A percentile compares a stretch with the other conserved stretches of the same genome.
phyloP scores from a whole-genome alignment of 2,113 vertebrate genomes.

The Dromas ardeola region DNA sequence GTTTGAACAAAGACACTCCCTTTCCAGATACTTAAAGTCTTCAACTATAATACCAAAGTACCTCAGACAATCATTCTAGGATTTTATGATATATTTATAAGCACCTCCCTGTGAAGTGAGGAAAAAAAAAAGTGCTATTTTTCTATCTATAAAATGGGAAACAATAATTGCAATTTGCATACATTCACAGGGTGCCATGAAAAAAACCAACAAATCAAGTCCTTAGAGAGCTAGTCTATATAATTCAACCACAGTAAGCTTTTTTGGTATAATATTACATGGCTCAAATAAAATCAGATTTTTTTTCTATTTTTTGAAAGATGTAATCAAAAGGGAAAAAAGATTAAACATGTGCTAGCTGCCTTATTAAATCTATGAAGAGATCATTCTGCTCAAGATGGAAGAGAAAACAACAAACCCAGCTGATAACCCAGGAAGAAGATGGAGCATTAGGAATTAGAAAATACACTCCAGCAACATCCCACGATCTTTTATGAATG shows the following conservation, averaged over 20 bases:
- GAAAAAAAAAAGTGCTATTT: background rate
- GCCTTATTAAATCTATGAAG: constrained; percentile 33
- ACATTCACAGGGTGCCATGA: background rate
- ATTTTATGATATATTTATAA: background rate
- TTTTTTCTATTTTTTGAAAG: background rate
- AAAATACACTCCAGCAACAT: background rate
- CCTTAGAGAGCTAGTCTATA: background rate
- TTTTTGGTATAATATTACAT: background rate
- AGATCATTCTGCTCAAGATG: constrained; percentile 28
- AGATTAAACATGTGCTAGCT: constrained; percentile 22
- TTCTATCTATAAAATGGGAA: background rate
- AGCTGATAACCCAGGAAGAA: constrained; percentile 3
- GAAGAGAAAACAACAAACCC: constrained; percentile 16
- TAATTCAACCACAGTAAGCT: background rate
- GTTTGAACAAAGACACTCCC: constrained; percentile 3
- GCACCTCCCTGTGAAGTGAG: background rate
- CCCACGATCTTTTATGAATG: background rate
- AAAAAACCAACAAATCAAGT: background rate
- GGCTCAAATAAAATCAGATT: background rate
- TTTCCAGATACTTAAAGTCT: background rate
- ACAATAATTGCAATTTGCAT: background rate
- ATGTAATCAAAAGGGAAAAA: constrained; percentile 28
- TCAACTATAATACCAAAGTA: background rate
- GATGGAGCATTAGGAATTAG: background rate
- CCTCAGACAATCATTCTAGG: background rate